Base-by-base conservation (phyloP, 2,888 invertebrate species). In the Eulithis testata region DNA sequence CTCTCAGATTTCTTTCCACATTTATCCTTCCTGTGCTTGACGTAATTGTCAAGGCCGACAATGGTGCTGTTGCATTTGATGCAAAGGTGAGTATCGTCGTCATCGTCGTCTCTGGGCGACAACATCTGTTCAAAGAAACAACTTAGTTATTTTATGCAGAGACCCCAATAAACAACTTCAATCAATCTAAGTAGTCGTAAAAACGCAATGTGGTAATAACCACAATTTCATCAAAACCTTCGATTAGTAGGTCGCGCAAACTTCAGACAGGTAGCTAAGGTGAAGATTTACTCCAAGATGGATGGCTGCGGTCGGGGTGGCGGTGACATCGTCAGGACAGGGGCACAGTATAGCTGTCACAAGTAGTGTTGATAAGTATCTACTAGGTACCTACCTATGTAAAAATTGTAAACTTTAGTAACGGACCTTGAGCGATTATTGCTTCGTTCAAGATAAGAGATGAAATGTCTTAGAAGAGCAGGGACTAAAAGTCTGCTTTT, bases 11-110 rank as follows among this genome's bases (percentile, higher is more conserved):
- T 80, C 83, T 94, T 93, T 36, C 92, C 91, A 76, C 97, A 97
- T 72, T 94, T 94, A 43, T 94, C 91, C 81, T 97, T 97, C 51
- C 98, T 95, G 81, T 98, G 98, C 47, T 94, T 94, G 36, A 98
- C 95, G 83, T 98, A 98, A 83, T 96, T 96, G 50, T 96, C 96
- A n/a, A 98, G 92, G 0, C 98, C 98, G 45, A 95, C 89, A 67
- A 98, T 96, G 3, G 98, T 97, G 14, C 94, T 84, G 75, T 96
- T 96, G 89, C 98, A 98, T 81, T 96, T 97, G 77, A 98, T 95
- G 88, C 98, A 98, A 70, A 97, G 95, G 82, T 98, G 98, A 4
- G 95, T 96, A 87, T 98, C 97, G 61, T 97, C 96, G 56, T 97
- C 96, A 63, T 96, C 96, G 68, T 95, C 95, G 65, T 94, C 91